Evolutionary conservation across 2,888 invertebrate genomes (phyloP).

Genomic region (Chloromyia formosa): DNA sequence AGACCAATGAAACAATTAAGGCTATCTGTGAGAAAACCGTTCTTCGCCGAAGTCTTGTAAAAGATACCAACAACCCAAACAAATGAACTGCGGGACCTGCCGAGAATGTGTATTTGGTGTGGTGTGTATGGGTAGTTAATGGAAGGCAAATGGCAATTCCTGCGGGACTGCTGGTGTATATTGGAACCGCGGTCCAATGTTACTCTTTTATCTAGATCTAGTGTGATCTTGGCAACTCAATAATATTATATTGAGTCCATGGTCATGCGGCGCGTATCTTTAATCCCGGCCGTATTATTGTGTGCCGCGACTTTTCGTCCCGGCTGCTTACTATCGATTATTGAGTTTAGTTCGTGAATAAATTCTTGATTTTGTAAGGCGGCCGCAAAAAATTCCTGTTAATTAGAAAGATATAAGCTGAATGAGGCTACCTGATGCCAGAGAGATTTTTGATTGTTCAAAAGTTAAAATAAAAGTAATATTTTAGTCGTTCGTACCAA

Average conservation of each 20-base stretch:
- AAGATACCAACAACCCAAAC: slow-evolving; percentile 5
- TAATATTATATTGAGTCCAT: slow-evolving; percentile 5
- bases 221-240: slow-evolving; percentile 44
- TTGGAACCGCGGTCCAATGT: slow-evolving; percentile 23
- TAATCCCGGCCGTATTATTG: neutral
- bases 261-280: slow-evolving; percentile 1
- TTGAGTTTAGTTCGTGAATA: neutral
- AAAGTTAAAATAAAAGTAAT: no score
- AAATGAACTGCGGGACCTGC: neutral
- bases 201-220: slow-evolving; percentile 32
- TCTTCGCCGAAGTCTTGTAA: slow-evolving; percentile 1
- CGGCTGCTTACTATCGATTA: neutral
- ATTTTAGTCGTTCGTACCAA: no score
- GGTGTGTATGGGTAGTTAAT: slow-evolving; percentile 24
- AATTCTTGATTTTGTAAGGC: neutral
- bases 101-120: neutral
- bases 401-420: no score
- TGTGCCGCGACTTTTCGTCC: neutral
- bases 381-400: no score
- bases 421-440: no score
- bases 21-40: slow-evolving; percentile 44
- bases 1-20: slow-evolving; percentile 46
- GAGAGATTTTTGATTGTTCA: no score
- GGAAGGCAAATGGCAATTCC: slow-evolving; percentile 13
- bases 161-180: neutral